Percentiles rank a stretch among this genome's conserved stretches.
Evolutionary conservation across 1,140 invertebrate genomes (phyloP).

Genomic region (Drosophila sp.): DNA sequence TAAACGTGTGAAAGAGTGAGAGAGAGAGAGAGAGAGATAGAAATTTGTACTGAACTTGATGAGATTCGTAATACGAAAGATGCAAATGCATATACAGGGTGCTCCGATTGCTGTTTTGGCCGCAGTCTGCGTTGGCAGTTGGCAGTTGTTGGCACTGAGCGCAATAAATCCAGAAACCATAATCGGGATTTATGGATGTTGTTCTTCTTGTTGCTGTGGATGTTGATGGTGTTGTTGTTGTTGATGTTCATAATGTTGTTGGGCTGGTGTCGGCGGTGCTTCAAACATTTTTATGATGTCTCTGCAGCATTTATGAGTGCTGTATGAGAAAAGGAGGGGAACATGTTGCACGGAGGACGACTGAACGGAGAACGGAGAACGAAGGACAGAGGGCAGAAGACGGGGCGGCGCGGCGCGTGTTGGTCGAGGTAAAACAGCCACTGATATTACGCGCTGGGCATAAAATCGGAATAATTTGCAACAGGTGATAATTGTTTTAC

Average conservation of each 20-base stretch:
- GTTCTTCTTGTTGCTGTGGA: conserved; percentile 38
- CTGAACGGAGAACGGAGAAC: not conserved
- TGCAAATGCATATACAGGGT: conserved; percentile 18
- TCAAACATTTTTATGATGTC: conserved; percentile 84
- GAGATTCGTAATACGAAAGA: conserved; percentile 8
- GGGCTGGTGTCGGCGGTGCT: conserved; percentile 63
- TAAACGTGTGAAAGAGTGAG: not conserved
- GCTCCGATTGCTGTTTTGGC: conserved; percentile 20
- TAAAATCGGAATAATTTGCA: conserved; percentile 81
- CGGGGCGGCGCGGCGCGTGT: conserved; percentile 8
- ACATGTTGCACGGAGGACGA: conserved; percentile 1
- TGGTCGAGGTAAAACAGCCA: conserved; percentile 61
- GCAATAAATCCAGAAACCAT: conserved; percentile 82
- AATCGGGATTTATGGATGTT: conserved; percentile 82
- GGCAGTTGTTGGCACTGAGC: conserved; percentile 24
- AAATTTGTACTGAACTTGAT: conserved; percentile 1
- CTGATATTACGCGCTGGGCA: conserved; percentile 77
- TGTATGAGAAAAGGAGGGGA: conserved; percentile 7
- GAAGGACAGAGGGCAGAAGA: too few species aligned
- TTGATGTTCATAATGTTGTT: conserved; percentile 44
- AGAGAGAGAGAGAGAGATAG: not conserved
- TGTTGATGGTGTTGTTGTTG: conserved; percentile 23
- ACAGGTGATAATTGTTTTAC: conserved; percentile 84
- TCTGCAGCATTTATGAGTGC: conserved; percentile 80
- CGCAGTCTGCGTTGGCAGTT: conserved; percentile 18